Percentiles rank a stretch among this genome's conserved stretches.
phyloP scores from a whole-genome alignment of 2,888 invertebrate genomes.

The Luffia ferchaultella region DNA sequence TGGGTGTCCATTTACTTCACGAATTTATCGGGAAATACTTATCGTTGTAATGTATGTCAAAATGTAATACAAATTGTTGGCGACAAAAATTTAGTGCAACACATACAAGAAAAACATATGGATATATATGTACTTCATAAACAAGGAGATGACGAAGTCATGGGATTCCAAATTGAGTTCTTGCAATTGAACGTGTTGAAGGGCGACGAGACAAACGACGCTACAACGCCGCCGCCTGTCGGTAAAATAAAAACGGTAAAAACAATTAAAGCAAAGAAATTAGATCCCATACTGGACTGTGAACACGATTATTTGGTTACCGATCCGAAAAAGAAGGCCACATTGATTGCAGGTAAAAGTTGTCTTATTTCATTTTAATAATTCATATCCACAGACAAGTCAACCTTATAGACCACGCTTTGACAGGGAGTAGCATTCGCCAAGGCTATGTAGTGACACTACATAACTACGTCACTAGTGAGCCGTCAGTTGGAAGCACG shows the following conservation, averaged over 20 bases:
- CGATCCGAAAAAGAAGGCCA: background rate
- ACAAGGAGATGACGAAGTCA: slow-evolving; percentile 33
- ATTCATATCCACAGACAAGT: too few relatives aligned
- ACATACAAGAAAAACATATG: slow-evolving; percentile 33
- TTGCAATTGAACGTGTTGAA: slow-evolving; percentile 40
- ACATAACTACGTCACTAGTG: too few relatives aligned
- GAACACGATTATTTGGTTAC: background rate
- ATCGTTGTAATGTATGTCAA: slow-evolving; percentile 46
- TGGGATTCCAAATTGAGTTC: slow-evolving; percentile 51
- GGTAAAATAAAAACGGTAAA: too few relatives aligned
- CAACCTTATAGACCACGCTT: too few relatives aligned
- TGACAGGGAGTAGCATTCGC: too few relatives aligned
- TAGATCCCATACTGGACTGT: background rate
- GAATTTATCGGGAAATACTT: slow-evolving; percentile 21
- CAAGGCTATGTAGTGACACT: too few relatives aligned
- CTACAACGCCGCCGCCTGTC: slow-evolving; percentile 6
- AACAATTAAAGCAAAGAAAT: background rate
- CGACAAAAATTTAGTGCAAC: slow-evolving; percentile 31
- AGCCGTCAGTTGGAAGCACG: too few relatives aligned
- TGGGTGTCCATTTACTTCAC: slow-evolving; percentile 47
- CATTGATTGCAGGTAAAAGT: background rate
- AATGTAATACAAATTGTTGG: slow-evolving; percentile 20
- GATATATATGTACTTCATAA: slow-evolving; percentile 47
- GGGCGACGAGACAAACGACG: slow-evolving; percentile 17
- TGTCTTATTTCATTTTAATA: too few relatives aligned